Percentiles rank a stretch among this genome's conserved stretches.
Conservation (phyloP, 2,113 vertebrate genomes). For the Donacobius atricapilla region DNA sequence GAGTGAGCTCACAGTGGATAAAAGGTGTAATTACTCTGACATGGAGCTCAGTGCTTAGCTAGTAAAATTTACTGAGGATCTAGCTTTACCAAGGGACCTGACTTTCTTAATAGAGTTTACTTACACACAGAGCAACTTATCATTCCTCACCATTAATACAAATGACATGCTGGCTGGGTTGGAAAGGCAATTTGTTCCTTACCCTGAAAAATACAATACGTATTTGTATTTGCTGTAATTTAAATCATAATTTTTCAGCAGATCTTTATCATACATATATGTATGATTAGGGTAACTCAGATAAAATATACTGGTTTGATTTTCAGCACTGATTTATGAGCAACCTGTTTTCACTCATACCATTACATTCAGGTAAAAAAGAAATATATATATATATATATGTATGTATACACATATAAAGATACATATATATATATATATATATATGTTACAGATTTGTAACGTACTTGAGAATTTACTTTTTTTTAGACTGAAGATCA, state of each 20-base stretch:
- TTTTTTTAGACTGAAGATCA: conserved; percentile 62
- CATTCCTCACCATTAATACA: conserved; percentile 60
- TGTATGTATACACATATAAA: neutral
- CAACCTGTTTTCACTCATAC: neutral
- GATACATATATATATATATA: neutral
- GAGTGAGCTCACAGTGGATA: conserved; percentile 63
- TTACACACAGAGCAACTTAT: conserved; percentile 63
- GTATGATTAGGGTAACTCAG: neutral
- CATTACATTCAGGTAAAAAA: conserved; percentile 9
- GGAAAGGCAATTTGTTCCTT: conserved; percentile 59
- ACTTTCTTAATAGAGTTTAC: conserved; percentile 72
- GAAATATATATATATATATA: neutral
- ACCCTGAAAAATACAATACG: neutral
- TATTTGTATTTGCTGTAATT: conserved; percentile 6
- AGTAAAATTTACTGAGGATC: conserved; percentile 69
- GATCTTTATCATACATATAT: neutral
- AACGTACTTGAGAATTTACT: conserved; percentile 61
- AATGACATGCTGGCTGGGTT: conserved; percentile 65
- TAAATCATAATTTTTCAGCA: neutral
- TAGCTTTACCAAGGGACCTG: conserved; percentile 58
- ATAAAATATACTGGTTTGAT: neutral
- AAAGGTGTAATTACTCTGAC: conserved; percentile 68
- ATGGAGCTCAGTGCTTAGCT: conserved; percentile 60
- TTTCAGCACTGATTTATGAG: neutral
- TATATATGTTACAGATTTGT: conserved; percentile 40